phyloP scores from a whole-genome alignment of 2,888 invertebrate species.

The Euproctis similis region DNA sequence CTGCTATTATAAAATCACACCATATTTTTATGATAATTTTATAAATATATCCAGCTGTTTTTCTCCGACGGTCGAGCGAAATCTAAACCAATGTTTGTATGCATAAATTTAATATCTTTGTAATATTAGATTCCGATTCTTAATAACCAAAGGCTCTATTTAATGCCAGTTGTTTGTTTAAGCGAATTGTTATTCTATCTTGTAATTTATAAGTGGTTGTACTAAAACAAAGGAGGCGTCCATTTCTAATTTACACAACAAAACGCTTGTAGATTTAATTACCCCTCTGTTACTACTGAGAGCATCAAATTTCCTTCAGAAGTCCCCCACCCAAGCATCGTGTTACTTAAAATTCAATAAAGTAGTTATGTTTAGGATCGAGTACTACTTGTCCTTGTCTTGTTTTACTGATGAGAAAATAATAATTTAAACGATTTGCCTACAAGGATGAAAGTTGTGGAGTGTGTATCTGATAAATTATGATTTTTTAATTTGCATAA shows the following conservation, averaged over 20 bases:
- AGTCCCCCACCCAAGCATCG: constrained; percentile 12
- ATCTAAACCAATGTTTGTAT: too few species aligned
- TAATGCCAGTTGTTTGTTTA: neutral
- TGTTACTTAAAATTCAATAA: constrained; percentile 14
- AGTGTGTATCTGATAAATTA: too few species aligned
- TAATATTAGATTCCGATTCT: neutral
- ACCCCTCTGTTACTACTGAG: constrained; percentile 2
- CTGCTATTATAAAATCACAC: too few species aligned
- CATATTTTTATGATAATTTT: too few species aligned
- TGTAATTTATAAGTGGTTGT: constrained; percentile 13
- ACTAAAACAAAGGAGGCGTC: constrained; percentile 1
- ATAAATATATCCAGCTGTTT: too few species aligned
- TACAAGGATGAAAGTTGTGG: too few species aligned
- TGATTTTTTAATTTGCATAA: too few species aligned
- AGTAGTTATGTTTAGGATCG: constrained; percentile 10
- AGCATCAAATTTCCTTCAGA: constrained; percentile 3
- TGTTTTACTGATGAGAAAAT: too few species aligned
- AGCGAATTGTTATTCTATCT: constrained; percentile 12
- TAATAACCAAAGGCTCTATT: constrained; percentile 1
- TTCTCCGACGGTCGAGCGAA: too few species aligned
- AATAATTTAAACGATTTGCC: too few species aligned
- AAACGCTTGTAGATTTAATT: constrained; percentile 8
- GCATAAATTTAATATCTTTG: neutral
- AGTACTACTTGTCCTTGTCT: too few species aligned
- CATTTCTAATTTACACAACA: constrained; percentile 6